Conservation (phyloP, 2,888 invertebrate genomes). For the Microctonus hyperodae region DNA sequence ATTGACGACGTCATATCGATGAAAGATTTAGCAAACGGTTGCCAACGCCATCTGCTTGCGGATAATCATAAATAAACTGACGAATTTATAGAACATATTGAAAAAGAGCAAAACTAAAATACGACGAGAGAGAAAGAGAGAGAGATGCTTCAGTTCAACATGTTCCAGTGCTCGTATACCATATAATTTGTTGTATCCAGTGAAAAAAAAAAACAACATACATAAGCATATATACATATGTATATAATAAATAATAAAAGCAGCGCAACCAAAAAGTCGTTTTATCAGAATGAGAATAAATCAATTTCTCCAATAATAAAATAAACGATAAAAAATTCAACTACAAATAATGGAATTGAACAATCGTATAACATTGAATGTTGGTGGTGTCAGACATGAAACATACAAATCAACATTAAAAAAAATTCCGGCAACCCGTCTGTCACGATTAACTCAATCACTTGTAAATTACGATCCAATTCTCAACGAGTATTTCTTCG, state of each 20-base stretch:
- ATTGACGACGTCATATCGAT: neutral
- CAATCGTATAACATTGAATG: conserved; percentile 98
- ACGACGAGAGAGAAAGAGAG: neutral
- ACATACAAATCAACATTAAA: conserved; percentile 95
- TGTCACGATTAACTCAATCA: conserved; percentile 93
- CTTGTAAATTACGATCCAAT: conserved; percentile 99
- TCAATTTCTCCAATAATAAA: neutral
- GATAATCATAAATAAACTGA: conserved; percentile 37
- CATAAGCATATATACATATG: neutral
- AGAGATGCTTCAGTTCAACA: neutral
- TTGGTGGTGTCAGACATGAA: conserved; percentile 97
- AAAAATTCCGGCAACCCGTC: conserved; percentile 95
- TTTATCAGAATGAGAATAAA: neutral
- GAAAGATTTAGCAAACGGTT: neutral
- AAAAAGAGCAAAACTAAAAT: conserved; percentile 23
- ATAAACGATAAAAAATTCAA: neutral
- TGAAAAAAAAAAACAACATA: neutral
- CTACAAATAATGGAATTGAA: conserved; percentile 82
- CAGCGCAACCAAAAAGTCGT: neutral
- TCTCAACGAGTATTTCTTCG: conserved; percentile 99
- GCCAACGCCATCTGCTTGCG: conserved; percentile 35
- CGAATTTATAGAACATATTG: conserved; percentile 37
- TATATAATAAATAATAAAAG: neutral
- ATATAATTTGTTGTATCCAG: neutral
- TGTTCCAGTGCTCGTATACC: neutral